Base-by-base conservation (phyloP, 2,113 vertebrate genomes). In the Mustela lutreola region DNA sequence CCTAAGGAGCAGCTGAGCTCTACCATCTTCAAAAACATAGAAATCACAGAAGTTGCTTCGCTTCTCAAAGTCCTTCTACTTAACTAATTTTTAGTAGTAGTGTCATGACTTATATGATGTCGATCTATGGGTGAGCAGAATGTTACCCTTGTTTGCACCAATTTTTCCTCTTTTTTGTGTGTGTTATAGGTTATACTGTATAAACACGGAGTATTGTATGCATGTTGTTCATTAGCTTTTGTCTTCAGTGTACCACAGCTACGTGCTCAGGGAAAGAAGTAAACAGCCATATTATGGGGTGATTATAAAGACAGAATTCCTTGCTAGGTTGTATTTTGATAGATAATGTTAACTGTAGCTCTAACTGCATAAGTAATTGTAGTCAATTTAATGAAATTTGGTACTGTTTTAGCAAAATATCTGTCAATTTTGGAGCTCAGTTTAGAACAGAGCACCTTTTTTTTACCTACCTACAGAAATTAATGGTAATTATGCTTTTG, bases 351-450 rank as follows among this genome's bases (percentile, higher is more conserved):
- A 53, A 79, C 16, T 50, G 60, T 1, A 21, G 80, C 45, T 45
- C 5, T 36, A 31, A 15, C 21, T 45, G 11, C 12, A 31, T 22
- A 82, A 90, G 26, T 39, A 79, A 78, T 5, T 82, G 26, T 10
- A 19, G 15, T 56, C 87, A 89, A 39, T 85, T 82, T 63, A 94
- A 71, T 78, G 62, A 67, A 73, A 45, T 85, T 42, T 83, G 73
- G 28, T 81, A 70, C 65, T 67, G 31, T 89, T 90, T 93, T n/a
- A 93, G 79, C 21, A 86, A 94, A 82, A 92, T 56, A 45, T 42
- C n/a, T 94, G 21, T 48, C 75, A 79, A 48, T 60, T 94, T 26
- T 78, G 45, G 76, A 91, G 75, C 26, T 93, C 24, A 50, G 36
- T 92, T 92, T 80, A 50, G 63, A 89, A 89, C 21, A 75, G 0